Conservation (phyloP, 2,113 vertebrate genomes). For the Hypanus sabinus region DNA sequence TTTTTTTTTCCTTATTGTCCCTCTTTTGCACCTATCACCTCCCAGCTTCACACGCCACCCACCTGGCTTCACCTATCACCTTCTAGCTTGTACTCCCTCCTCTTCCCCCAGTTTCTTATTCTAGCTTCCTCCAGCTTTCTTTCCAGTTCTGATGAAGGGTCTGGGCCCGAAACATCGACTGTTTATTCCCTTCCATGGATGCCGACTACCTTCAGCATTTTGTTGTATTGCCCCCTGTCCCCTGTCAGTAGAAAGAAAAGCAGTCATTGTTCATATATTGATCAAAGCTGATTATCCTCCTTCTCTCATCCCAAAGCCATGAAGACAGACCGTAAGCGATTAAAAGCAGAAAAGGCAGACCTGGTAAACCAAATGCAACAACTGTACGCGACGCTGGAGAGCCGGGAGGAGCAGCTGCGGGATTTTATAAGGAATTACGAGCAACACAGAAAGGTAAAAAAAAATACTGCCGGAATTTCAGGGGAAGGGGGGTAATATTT, state of each 20-base stretch:
- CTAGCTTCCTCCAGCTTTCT: no score
- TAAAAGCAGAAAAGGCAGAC: constrained; percentile 89
- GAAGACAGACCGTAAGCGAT: constrained; percentile 89
- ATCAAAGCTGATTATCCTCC: neutral
- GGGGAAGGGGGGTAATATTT: neutral
- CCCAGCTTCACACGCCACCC: no score
- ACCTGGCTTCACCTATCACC: no score
- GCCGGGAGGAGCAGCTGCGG: constrained; percentile 89
- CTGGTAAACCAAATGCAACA: constrained; percentile 98
- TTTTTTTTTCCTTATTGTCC: no score
- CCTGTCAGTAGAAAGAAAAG: neutral
- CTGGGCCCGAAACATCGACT: no score
- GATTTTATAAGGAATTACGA: constrained; percentile 98
- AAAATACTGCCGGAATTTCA: neutral
- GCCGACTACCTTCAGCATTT: no score
- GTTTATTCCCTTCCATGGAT: no score
- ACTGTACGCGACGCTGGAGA: constrained; percentile 92
- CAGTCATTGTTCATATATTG: neutral
- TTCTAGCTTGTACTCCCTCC: no score
- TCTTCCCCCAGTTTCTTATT: no score
- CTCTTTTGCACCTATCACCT: no score
- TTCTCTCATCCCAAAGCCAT: constrained; percentile 65
- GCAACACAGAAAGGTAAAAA: constrained; percentile 85
- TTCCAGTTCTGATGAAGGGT: no score
- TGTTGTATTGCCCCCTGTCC: neutral